These are phyloP conservation scores for Chloroceryle amazona DNA, from an alignment of 2,797 vertebrate genomes.

Conservation along the genomic window DNA sequence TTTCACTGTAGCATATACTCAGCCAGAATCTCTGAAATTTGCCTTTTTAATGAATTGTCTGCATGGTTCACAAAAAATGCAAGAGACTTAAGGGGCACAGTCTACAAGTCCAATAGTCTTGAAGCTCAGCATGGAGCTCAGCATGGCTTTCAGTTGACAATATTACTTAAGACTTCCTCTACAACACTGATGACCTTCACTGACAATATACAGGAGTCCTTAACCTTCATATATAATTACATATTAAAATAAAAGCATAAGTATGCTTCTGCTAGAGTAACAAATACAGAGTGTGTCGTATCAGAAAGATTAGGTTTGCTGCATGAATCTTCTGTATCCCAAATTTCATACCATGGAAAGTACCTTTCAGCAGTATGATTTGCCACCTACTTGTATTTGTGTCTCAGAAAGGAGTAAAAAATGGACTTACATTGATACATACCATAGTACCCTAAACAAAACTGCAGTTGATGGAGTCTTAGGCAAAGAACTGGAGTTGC, in stretches of 20 bases:
- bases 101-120: accelerated
- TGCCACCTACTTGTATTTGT: accelerated
- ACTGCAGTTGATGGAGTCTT: background rate
- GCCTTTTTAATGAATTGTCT: background rate
- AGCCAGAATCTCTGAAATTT: background rate
- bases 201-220: background rate
- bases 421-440: accelerated
- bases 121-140: background rate
- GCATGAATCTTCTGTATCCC: accelerated
- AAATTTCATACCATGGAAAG: background rate
- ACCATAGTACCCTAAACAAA: background rate
- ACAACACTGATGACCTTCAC: background rate
- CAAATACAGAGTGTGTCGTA: accelerated
- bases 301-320: background rate
- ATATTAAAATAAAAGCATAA: background rate
- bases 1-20: background rate
- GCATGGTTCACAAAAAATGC: background rate
- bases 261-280: background rate
- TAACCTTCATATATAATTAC: background rate
- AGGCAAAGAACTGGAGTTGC: background rate
- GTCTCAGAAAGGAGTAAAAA: background rate
- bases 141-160: background rate
- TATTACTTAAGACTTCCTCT: background rate
- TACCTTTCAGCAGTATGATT: background rate
- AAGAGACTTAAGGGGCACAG: background rate